Percentiles rank a stretch among this genome's conserved stretches.
phyloP scores from a whole-genome alignment of 2,888 invertebrate genomes.

The Piscicola geometra region DNA sequence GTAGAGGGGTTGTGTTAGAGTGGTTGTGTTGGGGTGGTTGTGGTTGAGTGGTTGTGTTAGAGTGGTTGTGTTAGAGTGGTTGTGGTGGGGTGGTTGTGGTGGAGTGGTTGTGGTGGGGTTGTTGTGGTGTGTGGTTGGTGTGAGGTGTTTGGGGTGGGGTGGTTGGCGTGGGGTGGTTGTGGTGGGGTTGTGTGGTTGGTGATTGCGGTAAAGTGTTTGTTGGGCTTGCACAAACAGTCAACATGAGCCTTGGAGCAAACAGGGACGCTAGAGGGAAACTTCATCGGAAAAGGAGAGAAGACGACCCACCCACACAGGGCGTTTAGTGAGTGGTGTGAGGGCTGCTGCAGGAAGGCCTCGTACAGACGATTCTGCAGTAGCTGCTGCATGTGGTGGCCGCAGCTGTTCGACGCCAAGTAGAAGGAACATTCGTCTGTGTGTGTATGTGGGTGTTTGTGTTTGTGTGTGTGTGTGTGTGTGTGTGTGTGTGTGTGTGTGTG shows the following conservation, averaged over 20 bases:
- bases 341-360: conserved; percentile 36
- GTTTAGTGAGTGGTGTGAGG: conserved; percentile 33
- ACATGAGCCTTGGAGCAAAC: not conserved
- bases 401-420: conserved; percentile 22
- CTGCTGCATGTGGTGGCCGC: conserved; percentile 30
- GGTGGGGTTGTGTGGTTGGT: no score
- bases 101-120: no score
- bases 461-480: conserved; percentile 21
- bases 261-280: not conserved
- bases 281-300: not conserved
- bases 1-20: no score
- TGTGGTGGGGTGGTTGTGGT: no score
- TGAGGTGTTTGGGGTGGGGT: no score
- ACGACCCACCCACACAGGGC: conserved; percentile 37
- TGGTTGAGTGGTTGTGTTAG: no score
- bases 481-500: conserved; percentile 26
- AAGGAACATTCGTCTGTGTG: conserved; percentile 25
- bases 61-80: no score
- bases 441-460: not conserved
- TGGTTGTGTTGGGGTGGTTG: no score
- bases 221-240: not conserved
- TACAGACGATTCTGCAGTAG: conserved; percentile 33
- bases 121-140: no score
- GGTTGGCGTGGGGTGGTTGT: no score
- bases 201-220: no score